Conservation (phyloP, 2,888 invertebrate genomes). For the Girardia tigrina region DNA sequence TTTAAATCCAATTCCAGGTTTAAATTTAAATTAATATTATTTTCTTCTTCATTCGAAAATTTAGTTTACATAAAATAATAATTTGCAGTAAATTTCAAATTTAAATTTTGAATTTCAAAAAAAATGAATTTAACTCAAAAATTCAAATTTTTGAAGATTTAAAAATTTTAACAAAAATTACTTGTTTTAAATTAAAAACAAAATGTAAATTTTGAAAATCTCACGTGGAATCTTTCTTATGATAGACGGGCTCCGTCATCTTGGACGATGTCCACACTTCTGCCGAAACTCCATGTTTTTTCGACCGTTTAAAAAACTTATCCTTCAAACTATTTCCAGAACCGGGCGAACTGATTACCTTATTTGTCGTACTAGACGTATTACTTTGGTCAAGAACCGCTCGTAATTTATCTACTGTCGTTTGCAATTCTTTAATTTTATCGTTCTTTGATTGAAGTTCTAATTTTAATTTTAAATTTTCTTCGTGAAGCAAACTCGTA, state of each 20-base stretch:
- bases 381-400: background rate
- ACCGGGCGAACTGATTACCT: background rate
- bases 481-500: background rate
- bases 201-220: too few relatives aligned
- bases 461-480: background rate
- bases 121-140: too few relatives aligned
- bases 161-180: too few relatives aligned
- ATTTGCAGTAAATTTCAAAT: too few relatives aligned
- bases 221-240: conserved; percentile 1
- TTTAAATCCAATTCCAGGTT: too few relatives aligned
- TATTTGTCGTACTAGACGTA: too few relatives aligned
- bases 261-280: background rate
- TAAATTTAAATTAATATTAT: too few relatives aligned
- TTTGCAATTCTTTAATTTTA: background rate
- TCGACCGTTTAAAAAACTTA: background rate
- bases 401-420: background rate
- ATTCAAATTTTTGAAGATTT: too few relatives aligned
- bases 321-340: background rate
- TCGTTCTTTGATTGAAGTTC: background rate
- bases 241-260: background rate
- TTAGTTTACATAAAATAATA: too few relatives aligned
- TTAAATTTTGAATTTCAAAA: too few relatives aligned
- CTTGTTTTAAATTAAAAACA: too few relatives aligned
- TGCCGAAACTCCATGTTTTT: conserved; percentile 14
- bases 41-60: too few relatives aligned